phyloP scores from a whole-genome alignment of 2,113 vertebrate genomes.

The Calonectris borealis region DNA sequence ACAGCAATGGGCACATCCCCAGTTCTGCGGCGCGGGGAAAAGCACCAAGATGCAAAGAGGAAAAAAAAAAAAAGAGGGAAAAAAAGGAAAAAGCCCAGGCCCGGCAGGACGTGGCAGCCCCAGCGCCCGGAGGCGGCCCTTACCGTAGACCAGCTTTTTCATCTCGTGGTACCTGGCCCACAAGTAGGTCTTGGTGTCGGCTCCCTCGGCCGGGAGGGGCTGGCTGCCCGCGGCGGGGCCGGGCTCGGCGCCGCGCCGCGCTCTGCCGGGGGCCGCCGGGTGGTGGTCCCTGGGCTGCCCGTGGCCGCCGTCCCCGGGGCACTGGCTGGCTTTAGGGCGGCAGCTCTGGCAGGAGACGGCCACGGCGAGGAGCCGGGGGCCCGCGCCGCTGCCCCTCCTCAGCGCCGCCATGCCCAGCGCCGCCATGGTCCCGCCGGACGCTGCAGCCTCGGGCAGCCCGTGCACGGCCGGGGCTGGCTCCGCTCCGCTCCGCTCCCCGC shows the following conservation, averaged over 20 bases:
- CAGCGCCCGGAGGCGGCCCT: background rate
- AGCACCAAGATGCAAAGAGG: background rate
- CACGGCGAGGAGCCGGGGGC: slow-evolving; percentile 17
- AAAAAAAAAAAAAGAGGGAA: accelerated
- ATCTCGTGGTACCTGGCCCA: slow-evolving; percentile 82
- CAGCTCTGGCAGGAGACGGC: slow-evolving; percentile 34
- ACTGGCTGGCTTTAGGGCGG: background rate
- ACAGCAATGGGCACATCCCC: background rate
- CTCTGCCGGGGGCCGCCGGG: background rate
- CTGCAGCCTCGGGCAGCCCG: too few relatives aligned
- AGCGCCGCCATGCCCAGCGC: background rate
- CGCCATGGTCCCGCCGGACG: too few relatives aligned
- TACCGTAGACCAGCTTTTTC: slow-evolving; percentile 82
- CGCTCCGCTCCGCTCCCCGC: too few relatives aligned
- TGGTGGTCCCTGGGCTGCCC: slow-evolving; percentile 33
- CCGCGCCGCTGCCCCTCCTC: background rate
- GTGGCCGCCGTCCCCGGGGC: background rate
- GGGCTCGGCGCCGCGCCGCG: background rate
- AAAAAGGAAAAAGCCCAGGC: background rate
- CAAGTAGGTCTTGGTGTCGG: slow-evolving; percentile 70
- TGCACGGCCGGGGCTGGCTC: too few relatives aligned
- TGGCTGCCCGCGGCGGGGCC: background rate
- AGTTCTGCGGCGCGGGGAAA: background rate
- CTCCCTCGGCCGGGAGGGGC: slow-evolving; percentile 38
- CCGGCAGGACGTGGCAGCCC: background rate